These are phyloP conservation scores for Drosophila anceps DNA, from an alignment of 2,888 invertebrate genomes.

Conservation along the genomic window DNA sequence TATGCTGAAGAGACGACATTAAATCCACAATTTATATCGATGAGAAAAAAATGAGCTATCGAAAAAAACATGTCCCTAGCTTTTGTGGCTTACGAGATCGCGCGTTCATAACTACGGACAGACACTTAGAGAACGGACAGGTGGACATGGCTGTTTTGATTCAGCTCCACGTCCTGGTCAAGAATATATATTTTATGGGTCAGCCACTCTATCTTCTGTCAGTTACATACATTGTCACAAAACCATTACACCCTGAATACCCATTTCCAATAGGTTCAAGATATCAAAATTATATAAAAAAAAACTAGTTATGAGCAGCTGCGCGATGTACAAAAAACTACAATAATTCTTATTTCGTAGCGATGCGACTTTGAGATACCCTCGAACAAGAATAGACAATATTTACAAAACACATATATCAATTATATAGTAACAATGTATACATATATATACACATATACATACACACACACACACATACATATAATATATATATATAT, in stretches of 20 bases:
- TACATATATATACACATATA: too few relatives aligned
- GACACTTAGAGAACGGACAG: too few relatives aligned
- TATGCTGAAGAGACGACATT: too few relatives aligned
- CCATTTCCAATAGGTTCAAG: background rate
- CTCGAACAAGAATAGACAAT: constrained; percentile 12
- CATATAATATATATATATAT: too few relatives aligned
- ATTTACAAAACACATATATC: background rate
- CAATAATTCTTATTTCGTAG: background rate
- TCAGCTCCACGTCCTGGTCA: background rate
- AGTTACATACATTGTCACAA: background rate
- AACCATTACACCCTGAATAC: background rate
- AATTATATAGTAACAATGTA: background rate
- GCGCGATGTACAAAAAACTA: constrained; percentile 36
- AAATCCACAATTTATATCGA: too few relatives aligned
- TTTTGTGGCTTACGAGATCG: too few relatives aligned
- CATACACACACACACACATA: too few relatives aligned
- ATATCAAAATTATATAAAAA: constrained; percentile 13
- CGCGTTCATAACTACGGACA: too few relatives aligned
- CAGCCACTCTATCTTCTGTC: background rate
- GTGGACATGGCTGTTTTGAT: too few relatives aligned
- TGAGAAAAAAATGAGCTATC: too few relatives aligned
- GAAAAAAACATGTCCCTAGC: too few relatives aligned
- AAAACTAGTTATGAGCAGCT: constrained; percentile 60
- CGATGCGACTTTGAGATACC: constrained; percentile 14
- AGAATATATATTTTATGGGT: background rate